Base-by-base conservation (phyloP, 2,797 vertebrate genomes). In the Allobates femoralis region DNA sequence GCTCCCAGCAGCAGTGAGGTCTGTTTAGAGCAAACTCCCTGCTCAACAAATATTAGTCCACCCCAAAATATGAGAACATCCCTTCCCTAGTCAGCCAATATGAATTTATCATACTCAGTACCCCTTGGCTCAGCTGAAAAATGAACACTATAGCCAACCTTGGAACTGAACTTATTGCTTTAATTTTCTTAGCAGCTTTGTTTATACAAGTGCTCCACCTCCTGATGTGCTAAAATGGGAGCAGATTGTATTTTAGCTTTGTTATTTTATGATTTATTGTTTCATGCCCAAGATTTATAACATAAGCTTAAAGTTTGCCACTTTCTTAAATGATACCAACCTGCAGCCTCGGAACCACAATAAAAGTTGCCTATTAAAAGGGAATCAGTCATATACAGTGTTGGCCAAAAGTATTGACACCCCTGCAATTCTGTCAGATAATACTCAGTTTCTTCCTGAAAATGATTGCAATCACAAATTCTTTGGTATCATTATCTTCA, bases 21-120 rank as follows among this genome's bases (percentile, higher is more conserved):
- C 75, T 78, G 78, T 71, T 81, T 34, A 81, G 32, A 81, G 53
- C 28, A 75, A 75, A 34, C 32, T 81, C 85, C 69, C 84, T 75
- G 55, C 78, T 74, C 15, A 37, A 86, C 69, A 56, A 81, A 86
- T 41, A 71, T 74, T 34, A 69, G 76, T 85, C 84, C 84, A 85
- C 77, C 84, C 77, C 77, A 60, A 75, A 79, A 80, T 74, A 71
- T 85, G 76, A 79, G 62, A 79, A 80, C 75, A 85, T 58, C 76
- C 55, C 51, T 37, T 74, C 21, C 41, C 23, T 50, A 80, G 66
- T 81, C 56, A 58, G 37, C 66, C 51, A 74, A 28, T 76, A 74
- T 86, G 64, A 58, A 46, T 58, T 51, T 62, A 58, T 86, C 41
- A 73, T 80, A 28, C 64, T 74, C 53, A n/a, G 55, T 86, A 86